Conservation (phyloP, 2,113 vertebrate genomes). For the Cyphomyrus plagiostoma region DNA sequence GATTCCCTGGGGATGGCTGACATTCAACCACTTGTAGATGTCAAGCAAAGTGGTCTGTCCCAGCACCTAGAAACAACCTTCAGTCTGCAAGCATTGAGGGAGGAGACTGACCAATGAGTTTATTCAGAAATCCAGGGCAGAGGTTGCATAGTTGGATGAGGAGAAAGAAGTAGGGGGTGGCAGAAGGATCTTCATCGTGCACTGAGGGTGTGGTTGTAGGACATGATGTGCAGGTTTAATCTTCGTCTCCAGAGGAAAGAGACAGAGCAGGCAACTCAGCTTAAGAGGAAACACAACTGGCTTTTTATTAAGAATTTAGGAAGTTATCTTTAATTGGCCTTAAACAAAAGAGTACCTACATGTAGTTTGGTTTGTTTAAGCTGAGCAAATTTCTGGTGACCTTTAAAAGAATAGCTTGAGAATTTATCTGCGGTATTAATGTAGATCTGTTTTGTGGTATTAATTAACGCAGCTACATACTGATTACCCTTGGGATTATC, state of each 20-base stretch:
- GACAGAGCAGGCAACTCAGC: background rate
- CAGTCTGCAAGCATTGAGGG: background rate
- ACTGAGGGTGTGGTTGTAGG: background rate
- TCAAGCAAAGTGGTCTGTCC: background rate
- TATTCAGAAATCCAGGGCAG: background rate
- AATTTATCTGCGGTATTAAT: conserved; percentile 6
- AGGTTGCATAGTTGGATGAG: background rate
- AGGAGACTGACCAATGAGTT: background rate
- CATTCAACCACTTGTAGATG: background rate
- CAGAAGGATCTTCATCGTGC: background rate
- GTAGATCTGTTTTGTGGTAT: background rate
- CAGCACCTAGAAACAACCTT: background rate
- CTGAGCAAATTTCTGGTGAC: background rate
- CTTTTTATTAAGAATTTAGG: background rate
- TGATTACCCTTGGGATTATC: background rate
- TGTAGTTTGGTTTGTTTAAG: background rate
- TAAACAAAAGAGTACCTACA: background rate
- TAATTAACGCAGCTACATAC: conserved; percentile 4
- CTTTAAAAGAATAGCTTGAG: conserved; percentile 8
- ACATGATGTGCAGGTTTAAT: background rate
- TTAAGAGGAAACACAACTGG: background rate
- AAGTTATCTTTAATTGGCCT: background rate
- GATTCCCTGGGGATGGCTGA: background rate
- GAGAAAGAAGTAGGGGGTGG: background rate
- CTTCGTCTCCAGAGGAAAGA: background rate